Base-by-base conservation (phyloP, 2,888 invertebrate species). In the Cephus runcator region DNA sequence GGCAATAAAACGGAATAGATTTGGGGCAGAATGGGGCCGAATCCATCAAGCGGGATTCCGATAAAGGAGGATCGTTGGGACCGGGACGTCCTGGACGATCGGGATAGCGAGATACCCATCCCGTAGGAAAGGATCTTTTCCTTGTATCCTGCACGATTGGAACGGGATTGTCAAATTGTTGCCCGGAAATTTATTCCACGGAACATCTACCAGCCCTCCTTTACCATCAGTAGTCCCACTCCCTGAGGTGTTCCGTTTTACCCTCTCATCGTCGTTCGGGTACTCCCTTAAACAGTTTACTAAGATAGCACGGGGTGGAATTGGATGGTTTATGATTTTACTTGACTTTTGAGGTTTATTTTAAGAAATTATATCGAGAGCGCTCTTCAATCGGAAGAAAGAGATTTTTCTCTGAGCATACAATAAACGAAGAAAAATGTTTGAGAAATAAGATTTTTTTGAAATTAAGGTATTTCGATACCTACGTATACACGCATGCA, bases 1-100 rank as follows among this genome's bases (percentile, higher is more conserved):
- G 85, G 88, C 84, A 89, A 88, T 89, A 89, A 89, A 89, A 88
- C 82, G 88, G 87, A 87, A 89, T 89, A 88, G 88, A 89, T 89
- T 89, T 86, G 84, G 83, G 83, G 80, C 81, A 82, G 84, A 85
- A 84, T 73, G 81, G 80, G 81, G 81, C 77, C 75, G 78, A 84
- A 85, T 85, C 84, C 80, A 85, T 85, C 84, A 84, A 81, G 79
- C 80, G 80, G 81, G 79, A 81, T 80, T 83, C 79, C 85, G 87
- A 85, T 88, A 86, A 88, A 87, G 82, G 81, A 81, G 81, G 82
- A 88, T 85, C 87, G 85, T 85, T 87, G 87, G 87, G 84, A 84
- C 80, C 76, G 73, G 76, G 34, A 35, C 69, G 73, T 69, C 71
- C 76, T 73, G 31, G 36, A 23, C 69, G 79, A 56, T 23, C 40